Percentiles rank a stretch among this genome's conserved stretches.
Conservation (phyloP, 2,797 vertebrate genomes). For the Onychomys arenicola region DNA sequence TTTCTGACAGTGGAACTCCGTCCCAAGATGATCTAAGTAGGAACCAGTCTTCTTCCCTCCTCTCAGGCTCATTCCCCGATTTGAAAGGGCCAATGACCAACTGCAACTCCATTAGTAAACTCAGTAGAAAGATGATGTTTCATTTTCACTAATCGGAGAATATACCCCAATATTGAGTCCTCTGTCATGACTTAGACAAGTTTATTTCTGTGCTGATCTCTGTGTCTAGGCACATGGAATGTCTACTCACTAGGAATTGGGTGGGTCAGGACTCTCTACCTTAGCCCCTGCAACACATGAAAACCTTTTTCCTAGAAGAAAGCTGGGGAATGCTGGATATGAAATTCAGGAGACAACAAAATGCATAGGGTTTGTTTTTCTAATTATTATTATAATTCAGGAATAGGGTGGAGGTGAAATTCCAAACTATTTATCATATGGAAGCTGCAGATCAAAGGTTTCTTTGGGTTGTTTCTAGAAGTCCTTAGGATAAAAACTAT, state of each 20-base stretch:
- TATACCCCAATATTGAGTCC: constrained; percentile 2
- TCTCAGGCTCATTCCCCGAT: background rate
- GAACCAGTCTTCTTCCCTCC: background rate
- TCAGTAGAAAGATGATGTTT: background rate
- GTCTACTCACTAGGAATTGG: background rate
- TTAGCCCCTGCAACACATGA: background rate
- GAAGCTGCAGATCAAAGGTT: constrained; percentile 23
- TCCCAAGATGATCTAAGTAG: constrained; percentile 24
- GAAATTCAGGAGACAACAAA: background rate
- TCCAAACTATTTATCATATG: constrained; percentile 11
- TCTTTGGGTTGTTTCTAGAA: constrained; percentile 34
- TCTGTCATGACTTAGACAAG: background rate
- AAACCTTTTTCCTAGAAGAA: constrained; percentile 21
- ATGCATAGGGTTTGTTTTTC: constrained; percentile 37
- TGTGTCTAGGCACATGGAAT: background rate
- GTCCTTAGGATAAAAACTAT: constrained; percentile 24
- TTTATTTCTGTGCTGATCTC: constrained; percentile 30
- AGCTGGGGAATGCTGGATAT: background rate
- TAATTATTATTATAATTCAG: constrained; percentile 56
- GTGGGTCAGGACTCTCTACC: background rate
- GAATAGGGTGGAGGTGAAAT: background rate
- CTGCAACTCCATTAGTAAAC: constrained; percentile 10
- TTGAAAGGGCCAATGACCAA: background rate
- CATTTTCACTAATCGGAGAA: constrained; percentile 33
- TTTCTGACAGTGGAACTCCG: constrained; percentile 15